Evolutionary conservation across 1,140 invertebrate species (phyloP).

Genomic region (Lepidotrigona ventralis): DNA sequence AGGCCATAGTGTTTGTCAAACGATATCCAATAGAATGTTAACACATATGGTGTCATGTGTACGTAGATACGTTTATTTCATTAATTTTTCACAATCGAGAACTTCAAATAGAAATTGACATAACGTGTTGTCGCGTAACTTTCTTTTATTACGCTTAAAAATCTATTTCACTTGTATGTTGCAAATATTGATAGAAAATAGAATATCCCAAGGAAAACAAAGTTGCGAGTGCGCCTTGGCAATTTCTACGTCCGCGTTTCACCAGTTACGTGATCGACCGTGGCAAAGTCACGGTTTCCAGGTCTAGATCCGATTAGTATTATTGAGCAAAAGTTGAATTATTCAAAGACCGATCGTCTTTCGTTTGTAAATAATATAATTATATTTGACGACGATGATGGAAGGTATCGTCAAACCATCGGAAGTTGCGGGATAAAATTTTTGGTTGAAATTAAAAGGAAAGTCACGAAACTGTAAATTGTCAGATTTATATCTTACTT

Average conservation of each 20-base stretch:
- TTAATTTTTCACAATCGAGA: background rate
- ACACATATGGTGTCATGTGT: background rate
- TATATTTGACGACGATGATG: background rate
- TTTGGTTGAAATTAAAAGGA: too few relatives aligned
- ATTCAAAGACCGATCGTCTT: background rate
- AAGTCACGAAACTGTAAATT: background rate
- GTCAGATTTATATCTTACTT: background rate
- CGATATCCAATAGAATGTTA: background rate
- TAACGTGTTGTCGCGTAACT: too few relatives aligned
- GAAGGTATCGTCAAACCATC: background rate
- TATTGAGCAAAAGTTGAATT: background rate
- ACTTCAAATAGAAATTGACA: background rate
- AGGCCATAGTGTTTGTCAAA: background rate
- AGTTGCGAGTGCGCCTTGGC: background rate
- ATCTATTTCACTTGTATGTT: background rate
- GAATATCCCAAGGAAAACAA: background rate
- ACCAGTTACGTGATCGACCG: background rate
- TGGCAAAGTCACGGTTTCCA: conserved; percentile 24
- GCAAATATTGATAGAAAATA: background rate
- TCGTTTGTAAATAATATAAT: background rate
- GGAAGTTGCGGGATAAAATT: too few relatives aligned
- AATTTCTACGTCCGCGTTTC: conserved; percentile 21
- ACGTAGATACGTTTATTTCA: background rate
- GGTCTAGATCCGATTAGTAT: background rate
- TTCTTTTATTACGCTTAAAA: too few relatives aligned